Evolutionary conservation across 2,888 invertebrate species (phyloP), one percentile per base, ranked within the genome.

Genomic region (Tigriopus californicus): DNA sequence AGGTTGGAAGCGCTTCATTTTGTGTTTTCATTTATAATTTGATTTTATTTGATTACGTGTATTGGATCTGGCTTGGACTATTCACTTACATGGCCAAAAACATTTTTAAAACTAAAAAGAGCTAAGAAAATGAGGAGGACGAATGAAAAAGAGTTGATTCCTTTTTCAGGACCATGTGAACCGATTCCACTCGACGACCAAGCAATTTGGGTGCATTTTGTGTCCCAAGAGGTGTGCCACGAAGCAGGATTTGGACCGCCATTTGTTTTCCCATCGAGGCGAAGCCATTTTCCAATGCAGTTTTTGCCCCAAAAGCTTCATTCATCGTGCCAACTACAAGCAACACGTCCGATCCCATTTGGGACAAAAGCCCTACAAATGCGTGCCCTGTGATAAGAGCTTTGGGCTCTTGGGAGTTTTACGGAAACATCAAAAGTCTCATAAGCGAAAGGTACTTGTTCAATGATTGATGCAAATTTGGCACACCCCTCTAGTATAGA

Each of bases 161-260:
- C 33, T 33, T 33, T 33, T 33, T 33, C 33, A 33, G 33, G 58
- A 58, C 15, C 58, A 58, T 44, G 18, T 15, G 8, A 33, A 47
- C 33, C 48, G 58, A 10, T 56, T 46, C 46, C 58, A 58, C 22
- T 33, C 20, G 2, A 13, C 41, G 10, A 40, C 24, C 11, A 49
- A 49, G n/a, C 48, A 24, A 24, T 49, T 49, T 58, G 18, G 22
- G 1, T 58, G 58, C 15, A 40, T 40, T 12, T 15, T 33, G 13
- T 58, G 58, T 25, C 46, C 58, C 49, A 58, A 58, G 25, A 22
- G 46, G 47, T 58, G 44, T 58, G 44, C 58, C 12, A 58, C 58
- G 24, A 47, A 49, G 40, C 47, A 49, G n/a, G 58, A 58, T 46
- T 49, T 58, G 18, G 46, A 58, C n/a, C 13, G 48, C 3, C 58